Conservation (phyloP, 2,113 vertebrate genomes). For the Ophiodon elongatus region DNA sequence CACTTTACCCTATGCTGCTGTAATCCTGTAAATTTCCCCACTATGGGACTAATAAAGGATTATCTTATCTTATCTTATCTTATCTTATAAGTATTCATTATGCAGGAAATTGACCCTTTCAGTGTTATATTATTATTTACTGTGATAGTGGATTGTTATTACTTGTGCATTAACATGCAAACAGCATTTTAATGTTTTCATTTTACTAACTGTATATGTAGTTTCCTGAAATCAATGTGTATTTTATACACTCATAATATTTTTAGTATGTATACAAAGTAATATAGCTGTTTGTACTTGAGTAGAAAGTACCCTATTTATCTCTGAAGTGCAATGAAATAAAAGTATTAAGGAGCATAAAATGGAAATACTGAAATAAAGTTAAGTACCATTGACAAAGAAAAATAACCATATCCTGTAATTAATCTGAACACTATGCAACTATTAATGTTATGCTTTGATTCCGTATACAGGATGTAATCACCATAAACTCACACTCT, state of each 20-base stretch:
- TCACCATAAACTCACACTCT: neutral
- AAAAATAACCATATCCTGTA: neutral
- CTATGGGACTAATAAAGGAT: no score
- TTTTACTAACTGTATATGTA: neutral
- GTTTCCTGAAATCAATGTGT: neutral
- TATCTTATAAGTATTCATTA: neutral
- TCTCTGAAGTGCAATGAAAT: neutral
- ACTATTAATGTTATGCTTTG: neutral
- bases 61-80: no score
- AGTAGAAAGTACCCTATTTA: no score
- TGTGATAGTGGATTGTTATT: neutral
- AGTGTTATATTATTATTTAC: neutral
- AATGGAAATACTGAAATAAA: neutral
- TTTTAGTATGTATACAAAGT: neutral
- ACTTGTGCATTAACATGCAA: neutral
- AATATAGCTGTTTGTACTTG: neutral
- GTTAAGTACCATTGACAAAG: neutral
- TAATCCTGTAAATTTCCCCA: no score
- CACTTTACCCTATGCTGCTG: no score
- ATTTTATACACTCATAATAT: neutral
- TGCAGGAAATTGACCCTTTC: neutral
- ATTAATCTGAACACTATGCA: neutral
- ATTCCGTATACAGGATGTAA: neutral
- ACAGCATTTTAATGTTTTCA: neutral
- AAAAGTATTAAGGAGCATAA: neutral